Base-by-base conservation (phyloP, 2,888 invertebrate genomes). In the Melanostoma scalare region DNA sequence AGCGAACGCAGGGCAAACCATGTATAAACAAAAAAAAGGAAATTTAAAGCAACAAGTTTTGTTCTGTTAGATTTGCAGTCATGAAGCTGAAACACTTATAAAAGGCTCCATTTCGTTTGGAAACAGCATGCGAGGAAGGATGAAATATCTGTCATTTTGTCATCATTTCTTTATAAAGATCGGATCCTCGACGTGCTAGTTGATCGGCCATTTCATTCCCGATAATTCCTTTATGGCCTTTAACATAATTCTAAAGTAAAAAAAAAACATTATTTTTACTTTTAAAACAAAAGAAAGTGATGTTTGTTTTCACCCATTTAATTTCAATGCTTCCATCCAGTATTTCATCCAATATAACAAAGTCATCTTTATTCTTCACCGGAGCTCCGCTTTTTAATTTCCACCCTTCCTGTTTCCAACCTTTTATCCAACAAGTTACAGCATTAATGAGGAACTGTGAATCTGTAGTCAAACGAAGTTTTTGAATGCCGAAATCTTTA, bases 201-300 rank as follows among this genome's bases (percentile, higher is more conserved):
- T 92, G 92, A 89, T 99, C 99, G 0, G 99, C 99, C 92, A 93
- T 95, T 92, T 98, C 98, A 91, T 99, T 99, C 0, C 98, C 98
- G 81, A 93, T 91, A 56, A 95, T 93, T 1, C 98, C 98, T 40
- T 89, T 89, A 89, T 99, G 99, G 0, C 96, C 98, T 86, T 93
- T 93, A 0, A 98, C 97, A 91, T 97, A 93, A 77, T 93, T 93
- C 96, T 96, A 30, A 48, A 86, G 73, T 8, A 36, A 36, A 6
- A 20, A n/a, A n/a, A 68, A 33, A 1, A 8, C 9, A 0, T n/a
- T 33, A 3, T 3, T 55, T 9, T 3, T n/a, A 67, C 68, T 50
- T 86, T 67, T 9, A 8, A 0, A 2, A 3, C 35, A n/a, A 0
- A 50, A 60, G 56, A 20, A 20, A 20, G 20, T 20, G 20, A 20